Base-by-base conservation (phyloP, 2,797 vertebrate species). In the Sus cebifrons region DNA sequence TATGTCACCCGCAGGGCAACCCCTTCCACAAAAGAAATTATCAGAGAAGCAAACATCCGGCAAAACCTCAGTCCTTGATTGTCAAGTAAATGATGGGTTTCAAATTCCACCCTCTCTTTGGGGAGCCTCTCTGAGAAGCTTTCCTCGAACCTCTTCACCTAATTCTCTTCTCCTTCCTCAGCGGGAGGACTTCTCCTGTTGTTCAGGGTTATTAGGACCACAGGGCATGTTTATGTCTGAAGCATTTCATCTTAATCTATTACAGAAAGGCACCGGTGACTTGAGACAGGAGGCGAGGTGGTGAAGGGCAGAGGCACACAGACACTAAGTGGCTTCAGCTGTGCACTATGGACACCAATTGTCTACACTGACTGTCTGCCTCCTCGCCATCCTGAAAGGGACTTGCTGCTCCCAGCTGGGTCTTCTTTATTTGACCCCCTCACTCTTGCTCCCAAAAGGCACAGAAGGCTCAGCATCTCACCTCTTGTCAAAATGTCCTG, bases 21-120 rank as follows among this genome's bases (percentile, higher is more conserved):
- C 44, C 32, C 77, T 71, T 71, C 54, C 56, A 12, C 49, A 32
- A n/a, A 36, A 62, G 78, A 92, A 88, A 84, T 74, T 27, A 91
- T 89, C 56, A 86, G 82, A 70, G 14, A 97, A 84, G 84, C 60
- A 89, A 96, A 75, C 64, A 92, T 25, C 10, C 77, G 74, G 95
- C 86, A 58, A 93, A 96, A 70, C 29, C 9, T 60, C 0, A 12
- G 58, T 20, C 17, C 44, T 89, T 93, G 78, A 85, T 74, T 96
- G 89, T 58, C 91, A 89, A 79, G 84, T 78, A 94, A 94, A 88
- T 13, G 82, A 86, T 11, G 6, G 78, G 65, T 65, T 89, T 90
- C 94, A n/a, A 67, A 71, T 81, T 40, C 94, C 5, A 4, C 10
- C 29, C 54, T 86, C 87, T 94, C 81, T 78, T 68, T 23, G 16